A percentile compares a stretch with the other conserved stretches of the same genome.
These are phyloP conservation scores for Drosophila merina DNA, from an alignment of 2,888 invertebrate genomes.

Conservation along the genomic window DNA sequence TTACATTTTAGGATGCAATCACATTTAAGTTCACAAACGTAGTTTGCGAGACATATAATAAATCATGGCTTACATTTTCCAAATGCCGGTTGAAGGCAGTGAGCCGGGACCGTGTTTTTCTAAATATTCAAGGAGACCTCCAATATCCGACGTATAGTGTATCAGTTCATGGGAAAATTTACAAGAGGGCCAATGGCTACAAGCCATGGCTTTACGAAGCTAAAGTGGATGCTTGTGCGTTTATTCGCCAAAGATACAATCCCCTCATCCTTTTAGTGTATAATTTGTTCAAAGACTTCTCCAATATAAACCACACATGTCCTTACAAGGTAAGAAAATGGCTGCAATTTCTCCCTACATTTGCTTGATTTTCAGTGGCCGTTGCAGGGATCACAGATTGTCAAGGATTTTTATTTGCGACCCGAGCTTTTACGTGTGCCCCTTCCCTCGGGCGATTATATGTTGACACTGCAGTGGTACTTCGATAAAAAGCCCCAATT, in stretches of 20 bases:
- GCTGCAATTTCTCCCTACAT: background rate
- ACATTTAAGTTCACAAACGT: background rate
- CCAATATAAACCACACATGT: background rate
- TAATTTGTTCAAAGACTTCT: background rate
- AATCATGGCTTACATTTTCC: background rate
- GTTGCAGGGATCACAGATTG: background rate
- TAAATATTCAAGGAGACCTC: background rate
- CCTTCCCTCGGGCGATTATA: background rate
- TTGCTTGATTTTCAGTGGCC: background rate
- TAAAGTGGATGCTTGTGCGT: background rate
- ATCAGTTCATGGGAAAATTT: background rate
- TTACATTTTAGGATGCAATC: background rate
- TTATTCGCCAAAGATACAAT: background rate
- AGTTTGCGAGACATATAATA: background rate
- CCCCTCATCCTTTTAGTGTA: background rate
- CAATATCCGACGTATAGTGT: background rate
- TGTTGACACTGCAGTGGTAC: background rate
- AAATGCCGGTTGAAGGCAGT: background rate
- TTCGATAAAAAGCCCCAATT: background rate
- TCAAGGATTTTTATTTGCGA: background rate
- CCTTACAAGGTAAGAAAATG: background rate
- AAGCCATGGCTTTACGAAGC: background rate
- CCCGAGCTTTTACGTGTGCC: background rate
- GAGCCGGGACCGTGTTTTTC: background rate
- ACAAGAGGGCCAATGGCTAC: constrained; percentile 1